Conservation (phyloP, 1,140 invertebrate species). For the Penaeus chinensis region DNA sequence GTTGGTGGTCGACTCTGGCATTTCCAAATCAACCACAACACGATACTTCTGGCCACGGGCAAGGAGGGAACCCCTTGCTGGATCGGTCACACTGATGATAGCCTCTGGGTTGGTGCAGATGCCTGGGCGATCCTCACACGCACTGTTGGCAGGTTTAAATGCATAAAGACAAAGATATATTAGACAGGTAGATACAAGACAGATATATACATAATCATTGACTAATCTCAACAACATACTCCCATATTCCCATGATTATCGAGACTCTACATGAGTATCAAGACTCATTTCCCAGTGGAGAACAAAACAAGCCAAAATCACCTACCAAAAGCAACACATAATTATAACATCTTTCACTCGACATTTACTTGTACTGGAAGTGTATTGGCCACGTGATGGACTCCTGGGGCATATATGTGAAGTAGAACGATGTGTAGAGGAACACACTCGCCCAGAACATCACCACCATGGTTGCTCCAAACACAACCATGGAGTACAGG, state of each 20-base stretch:
- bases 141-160: neutral
- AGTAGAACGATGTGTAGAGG: conserved; percentile 56
- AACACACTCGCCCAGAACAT: conserved; percentile 54
- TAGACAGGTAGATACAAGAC: neutral
- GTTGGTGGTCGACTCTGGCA: conserved; percentile 48
- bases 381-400: conserved; percentile 49
- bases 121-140: conserved; percentile 34
- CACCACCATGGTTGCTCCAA: conserved; percentile 46
- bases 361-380: conserved; percentile 40
- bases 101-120: conserved; percentile 47
- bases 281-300: too few species aligned
- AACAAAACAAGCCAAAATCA: neutral
- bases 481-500: conserved; percentile 43
- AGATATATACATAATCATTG: too few species aligned
- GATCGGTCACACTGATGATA: conserved; percentile 34
- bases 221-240: too few species aligned
- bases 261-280: too few species aligned
- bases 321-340: neutral
- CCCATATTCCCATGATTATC: too few species aligned
- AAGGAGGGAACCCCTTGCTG: conserved; percentile 31
- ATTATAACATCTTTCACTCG: neutral
- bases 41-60: conserved; percentile 49
- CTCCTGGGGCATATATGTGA: conserved; percentile 54
- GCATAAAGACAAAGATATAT: too few species aligned
- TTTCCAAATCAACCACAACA: conserved; percentile 50